phyloP scores from a whole-genome alignment of 2,797 vertebrate genomes.

The Karalla daura region DNA sequence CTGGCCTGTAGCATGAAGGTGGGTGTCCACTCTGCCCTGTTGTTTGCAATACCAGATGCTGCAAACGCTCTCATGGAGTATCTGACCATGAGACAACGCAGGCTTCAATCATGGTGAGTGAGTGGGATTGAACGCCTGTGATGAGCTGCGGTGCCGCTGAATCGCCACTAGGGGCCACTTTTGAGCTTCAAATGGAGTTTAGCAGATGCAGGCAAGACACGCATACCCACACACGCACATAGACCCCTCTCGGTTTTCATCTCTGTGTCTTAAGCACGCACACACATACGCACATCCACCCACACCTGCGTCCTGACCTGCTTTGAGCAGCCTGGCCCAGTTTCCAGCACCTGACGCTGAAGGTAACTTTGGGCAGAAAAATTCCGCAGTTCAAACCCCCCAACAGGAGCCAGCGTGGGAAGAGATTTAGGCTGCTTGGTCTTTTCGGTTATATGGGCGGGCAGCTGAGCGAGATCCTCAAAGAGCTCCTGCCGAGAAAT shows the following conservation, averaged over 20 bases:
- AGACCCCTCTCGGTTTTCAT: constrained; percentile 1
- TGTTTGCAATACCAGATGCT: no score
- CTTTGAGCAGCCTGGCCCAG: constrained; percentile 60
- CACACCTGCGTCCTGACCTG: constrained; percentile 68
- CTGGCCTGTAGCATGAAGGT: constrained; percentile 99
- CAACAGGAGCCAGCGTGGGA: constrained; percentile 14
- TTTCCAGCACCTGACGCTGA: constrained; percentile 67
- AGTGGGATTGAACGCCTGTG: not conserved
- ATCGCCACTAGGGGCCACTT: constrained; percentile 71
- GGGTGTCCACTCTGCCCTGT: no score
- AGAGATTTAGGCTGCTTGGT: constrained; percentile 16
- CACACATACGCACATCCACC: not conserved
- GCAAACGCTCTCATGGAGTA: no score
- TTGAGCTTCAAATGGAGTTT: constrained; percentile 25
- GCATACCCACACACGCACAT: not conserved
- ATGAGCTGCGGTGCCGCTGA: constrained; percentile 16
- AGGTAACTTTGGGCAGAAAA: constrained; percentile 61
- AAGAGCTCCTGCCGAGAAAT: constrained; percentile 7
- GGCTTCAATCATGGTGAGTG: not conserved
- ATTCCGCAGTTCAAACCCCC: constrained; percentile 51
- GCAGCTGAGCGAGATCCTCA: constrained; percentile 1
- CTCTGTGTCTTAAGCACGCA: constrained; percentile 7
- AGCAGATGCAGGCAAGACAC: not conserved
- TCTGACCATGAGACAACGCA: not conserved
- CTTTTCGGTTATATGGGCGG: constrained; percentile 1